These are phyloP conservation scores for Polymixis flavicincta DNA, from an alignment of 2,888 invertebrate species.

Conservation along the genomic window DNA sequence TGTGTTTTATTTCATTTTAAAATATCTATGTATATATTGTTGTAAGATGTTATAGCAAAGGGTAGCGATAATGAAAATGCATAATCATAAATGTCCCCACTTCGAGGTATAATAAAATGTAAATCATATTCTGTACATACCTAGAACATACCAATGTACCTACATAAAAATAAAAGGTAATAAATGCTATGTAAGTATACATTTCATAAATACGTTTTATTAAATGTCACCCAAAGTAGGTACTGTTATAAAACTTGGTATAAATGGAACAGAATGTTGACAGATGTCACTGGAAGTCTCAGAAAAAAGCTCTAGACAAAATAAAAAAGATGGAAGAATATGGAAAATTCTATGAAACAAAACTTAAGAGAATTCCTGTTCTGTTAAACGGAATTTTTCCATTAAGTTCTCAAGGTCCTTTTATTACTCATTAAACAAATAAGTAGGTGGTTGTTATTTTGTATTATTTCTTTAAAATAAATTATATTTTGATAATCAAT, in stretches of 20 bases:
- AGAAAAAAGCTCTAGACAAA: neutral
- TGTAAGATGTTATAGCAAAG: neutral
- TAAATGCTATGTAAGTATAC: neutral
- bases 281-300: neutral
- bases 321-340: neutral
- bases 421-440: neutral
- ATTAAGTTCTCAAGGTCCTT: neutral
- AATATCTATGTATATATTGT: neutral
- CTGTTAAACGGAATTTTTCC: neutral
- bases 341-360: conserved; percentile 1
- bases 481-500: neutral
- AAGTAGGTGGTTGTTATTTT: neutral
- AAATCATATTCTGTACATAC: neutral
- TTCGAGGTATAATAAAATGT: conserved; percentile 10
- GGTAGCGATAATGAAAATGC: conserved; percentile 1
- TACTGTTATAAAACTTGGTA: neutral
- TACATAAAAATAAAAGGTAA: conserved; percentile 6
- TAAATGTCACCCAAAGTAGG: neutral
- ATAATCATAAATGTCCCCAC: conserved; percentile 16
- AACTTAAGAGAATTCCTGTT: neutral
- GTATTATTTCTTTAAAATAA: neutral
- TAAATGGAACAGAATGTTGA: conserved; percentile 9
- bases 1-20: neutral
- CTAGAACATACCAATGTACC: neutral
- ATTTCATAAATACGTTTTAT: neutral